Evolutionary conservation across 2,113 vertebrate genomes (phyloP), one percentile per base, ranked within the genome.

Genomic region (Meriones unguiculatus): DNA sequence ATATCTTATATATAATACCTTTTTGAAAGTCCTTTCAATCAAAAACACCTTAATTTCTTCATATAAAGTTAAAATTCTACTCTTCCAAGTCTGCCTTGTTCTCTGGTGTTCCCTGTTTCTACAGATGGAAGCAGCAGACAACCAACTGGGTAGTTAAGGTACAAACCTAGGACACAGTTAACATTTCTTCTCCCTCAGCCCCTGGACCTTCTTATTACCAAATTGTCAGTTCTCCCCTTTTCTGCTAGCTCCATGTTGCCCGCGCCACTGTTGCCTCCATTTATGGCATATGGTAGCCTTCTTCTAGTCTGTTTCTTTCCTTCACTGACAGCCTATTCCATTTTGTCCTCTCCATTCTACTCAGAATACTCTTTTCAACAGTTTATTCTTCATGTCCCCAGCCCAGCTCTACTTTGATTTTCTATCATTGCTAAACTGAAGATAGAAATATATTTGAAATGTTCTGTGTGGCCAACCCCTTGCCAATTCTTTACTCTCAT

Each of bases 301-400:
- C 24, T 88, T 46, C 41, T 65, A 24, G 9, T 67, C 22, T 81
- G 0, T n/a, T 8, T 50, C 22, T n/a, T 94, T 65, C 30, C 62
- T 91, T 59, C 25, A 54, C 14, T 87, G 18, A 90, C 57, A 0
- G 18, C 82, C 46, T 93, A 2, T 24, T 30, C 13, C 30, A 0
- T 92, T 72, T 76, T 89, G 28, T 72, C 88, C 81, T 75, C 80
- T 13, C n/a, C 28, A 67, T 15, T 91, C 1, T 80, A 86, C 35
- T 76, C 75, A 84, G 11, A 94, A 32, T 89, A 32, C 54, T 91
- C 62, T 95, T 86, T 93, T 90, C n/a, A 90, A 81, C 35, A 92
- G 17, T 8, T 70, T 88, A 4, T 38, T 41, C 38, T 91, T 94
- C 25, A 25, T 90, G n/a, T 69, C 28, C 4, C 46, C 2, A 50